Base-by-base conservation (phyloP, 2,888 invertebrate species). In the Drosophila pseudotalamancana region DNA sequence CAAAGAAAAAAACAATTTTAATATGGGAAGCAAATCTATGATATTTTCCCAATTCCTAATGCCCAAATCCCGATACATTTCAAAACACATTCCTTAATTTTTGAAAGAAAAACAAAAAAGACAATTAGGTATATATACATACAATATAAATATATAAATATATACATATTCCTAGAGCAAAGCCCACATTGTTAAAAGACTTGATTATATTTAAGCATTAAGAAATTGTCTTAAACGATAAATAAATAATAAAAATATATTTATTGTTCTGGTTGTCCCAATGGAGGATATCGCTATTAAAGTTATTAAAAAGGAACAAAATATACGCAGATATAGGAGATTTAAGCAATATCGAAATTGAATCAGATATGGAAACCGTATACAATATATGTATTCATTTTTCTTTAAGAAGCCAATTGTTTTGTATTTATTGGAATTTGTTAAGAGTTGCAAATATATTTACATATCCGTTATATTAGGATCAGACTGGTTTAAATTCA, bases 181-280 rank as follows among this genome's bases (percentile, higher is more conserved):
- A 73, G 66, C 78, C 83, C 87, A 68, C 81, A 87, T 73, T 73
- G 85, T 88, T 87, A 71, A 83, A 86, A 86, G 88, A 89, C 89
- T 89, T 88, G 89, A 86, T 89, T 84, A 86, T 48, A 71, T 73
- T 69, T 86, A 86, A 86, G 86, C 69, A 71, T 65, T 75, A 63
- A 60, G 62, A 81, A 57, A 62, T 61, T n/a, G 57, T 61, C 43
- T 18, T 34, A 76, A 71, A 63, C 34, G 40, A 53, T 51, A 46
- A 56, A 54, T 66, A 45, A 25, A 25, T 25, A 25, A 25, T 25
- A 25, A 25, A 67, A 57, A 65, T 50, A 32, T 77, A 77, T 77
- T 84, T 77, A 77, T 84, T 73, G 74, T 77, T 77, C 34, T 46
- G 35, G 32, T 59, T 42, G 32, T 54, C 45, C 45, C 51, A 11